Evolutionary conservation across 2,797 vertebrate genomes (phyloP).

Genomic region (Danio kyathit): DNA sequence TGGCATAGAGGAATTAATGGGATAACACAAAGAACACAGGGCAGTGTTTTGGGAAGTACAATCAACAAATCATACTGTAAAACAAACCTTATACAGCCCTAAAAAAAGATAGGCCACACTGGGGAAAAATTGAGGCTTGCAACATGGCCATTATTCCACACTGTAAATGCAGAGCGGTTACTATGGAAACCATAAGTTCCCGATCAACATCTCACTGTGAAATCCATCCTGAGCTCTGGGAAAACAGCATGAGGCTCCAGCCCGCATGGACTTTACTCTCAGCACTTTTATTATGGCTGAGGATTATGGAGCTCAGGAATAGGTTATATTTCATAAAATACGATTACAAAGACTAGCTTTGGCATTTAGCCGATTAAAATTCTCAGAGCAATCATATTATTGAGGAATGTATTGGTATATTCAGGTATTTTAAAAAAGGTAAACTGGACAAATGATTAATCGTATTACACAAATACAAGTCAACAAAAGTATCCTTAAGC

Average conservation of each 20-base stretch:
- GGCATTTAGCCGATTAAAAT: slow-evolving; percentile 47
- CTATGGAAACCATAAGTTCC: slow-evolving; percentile 62
- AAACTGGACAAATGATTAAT: background rate
- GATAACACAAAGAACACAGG: too few species aligned
- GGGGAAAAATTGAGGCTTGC: background rate
- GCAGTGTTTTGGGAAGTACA: too few species aligned
- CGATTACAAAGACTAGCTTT: slow-evolving; percentile 26
- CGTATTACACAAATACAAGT: background rate
- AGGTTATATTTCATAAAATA: slow-evolving; percentile 44
- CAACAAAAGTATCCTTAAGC: background rate
- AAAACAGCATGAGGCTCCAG: slow-evolving; percentile 19
- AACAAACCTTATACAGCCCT: too few species aligned
- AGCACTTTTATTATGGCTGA: slow-evolving; percentile 28
- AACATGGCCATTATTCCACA: slow-evolving; percentile 8
- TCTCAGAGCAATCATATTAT: slow-evolving; percentile 8
- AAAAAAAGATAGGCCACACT: too few species aligned
- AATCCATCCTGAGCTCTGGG: slow-evolving; percentile 31
- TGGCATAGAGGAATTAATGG: too few species aligned
- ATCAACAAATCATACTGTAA: too few species aligned
- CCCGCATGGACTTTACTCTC: slow-evolving; percentile 17
- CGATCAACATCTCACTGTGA: slow-evolving; percentile 37
- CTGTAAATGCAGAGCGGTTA: slow-evolving; percentile 55
- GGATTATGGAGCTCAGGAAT: slow-evolving; percentile 23
- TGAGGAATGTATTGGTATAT: background rate
- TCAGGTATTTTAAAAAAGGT: background rate